Evolutionary conservation across 2,113 vertebrate genomes (phyloP).

Genomic region (Fregetta grallaria): DNA sequence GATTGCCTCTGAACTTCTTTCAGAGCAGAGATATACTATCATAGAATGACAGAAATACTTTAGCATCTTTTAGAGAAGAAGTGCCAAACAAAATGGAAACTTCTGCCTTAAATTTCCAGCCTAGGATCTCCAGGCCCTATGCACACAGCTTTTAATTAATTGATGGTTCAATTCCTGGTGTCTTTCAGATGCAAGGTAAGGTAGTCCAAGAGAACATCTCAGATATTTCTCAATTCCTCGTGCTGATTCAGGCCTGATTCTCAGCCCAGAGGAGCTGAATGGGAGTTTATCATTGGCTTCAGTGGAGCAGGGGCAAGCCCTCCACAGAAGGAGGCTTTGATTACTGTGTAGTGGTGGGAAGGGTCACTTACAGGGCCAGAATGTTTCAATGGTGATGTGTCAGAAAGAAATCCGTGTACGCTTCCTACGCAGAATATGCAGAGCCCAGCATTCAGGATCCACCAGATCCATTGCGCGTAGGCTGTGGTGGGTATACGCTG

Average conservation of each 20-base stretch:
- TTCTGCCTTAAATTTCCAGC: neutral
- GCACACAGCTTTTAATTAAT: neutral
- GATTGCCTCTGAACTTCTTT: neutral
- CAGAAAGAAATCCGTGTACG: neutral
- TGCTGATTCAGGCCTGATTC: neutral
- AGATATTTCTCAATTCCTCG: neutral
- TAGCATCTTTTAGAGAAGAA: neutral
- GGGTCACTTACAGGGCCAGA: neutral
- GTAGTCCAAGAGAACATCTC: neutral
- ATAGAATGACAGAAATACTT: neutral
- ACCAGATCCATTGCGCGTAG: neutral
- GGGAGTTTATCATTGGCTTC: neutral
- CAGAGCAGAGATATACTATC: neutral
- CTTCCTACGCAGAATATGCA: neutral
- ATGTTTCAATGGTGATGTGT: neutral
- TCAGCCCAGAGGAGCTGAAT: neutral
- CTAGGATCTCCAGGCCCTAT: neutral
- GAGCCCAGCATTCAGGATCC: neutral
- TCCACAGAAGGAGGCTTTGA: neutral
- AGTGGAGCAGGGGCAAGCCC: neutral
- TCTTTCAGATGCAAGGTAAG: neutral
- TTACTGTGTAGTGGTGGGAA: neutral
- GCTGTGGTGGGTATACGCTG: neutral
- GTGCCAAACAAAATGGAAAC: neutral
- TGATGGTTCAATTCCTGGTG: neutral